Evolutionary conservation across 2,797 vertebrate genomes (phyloP).

Genomic region (Notolabrus celidotus): DNA sequence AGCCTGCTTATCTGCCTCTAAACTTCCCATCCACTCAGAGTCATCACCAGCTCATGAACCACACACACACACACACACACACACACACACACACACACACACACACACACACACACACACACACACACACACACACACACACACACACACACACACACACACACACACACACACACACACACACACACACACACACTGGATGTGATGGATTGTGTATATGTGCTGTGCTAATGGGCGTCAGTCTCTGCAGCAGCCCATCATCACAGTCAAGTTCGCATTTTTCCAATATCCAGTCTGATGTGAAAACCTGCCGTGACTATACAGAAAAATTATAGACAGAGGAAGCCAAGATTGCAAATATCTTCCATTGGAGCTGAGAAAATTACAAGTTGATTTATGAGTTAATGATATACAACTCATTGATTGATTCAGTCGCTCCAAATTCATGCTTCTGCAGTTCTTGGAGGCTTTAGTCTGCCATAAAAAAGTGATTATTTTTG

Average conservation of each 20-base stretch:
- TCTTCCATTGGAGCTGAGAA: background rate
- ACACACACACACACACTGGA: background rate
- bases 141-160: background rate
- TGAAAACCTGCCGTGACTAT: background rate
- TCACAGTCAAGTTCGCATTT: conserved; percentile 5
- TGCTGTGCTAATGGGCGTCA: conserved; percentile 10
- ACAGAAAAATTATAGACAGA: background rate
- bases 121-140: background rate
- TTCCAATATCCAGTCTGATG: conserved; percentile 6
- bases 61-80: background rate
- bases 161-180: background rate
- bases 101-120: conserved; percentile 8
- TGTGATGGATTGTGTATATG: background rate
- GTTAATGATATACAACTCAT: background rate
- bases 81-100: too few relatives aligned
- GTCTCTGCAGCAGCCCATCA: background rate
- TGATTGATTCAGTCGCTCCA: background rate
- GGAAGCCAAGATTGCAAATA: background rate
- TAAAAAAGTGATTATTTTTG: background rate
- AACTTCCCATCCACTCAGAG: conserved; percentile 43
- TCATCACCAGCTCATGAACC: conserved; percentile 16
- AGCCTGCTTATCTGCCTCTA: conserved; percentile 52
- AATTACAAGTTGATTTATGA: background rate
- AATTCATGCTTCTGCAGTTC: background rate
- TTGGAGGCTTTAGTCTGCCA: background rate